Base-by-base conservation (phyloP, 2,113 vertebrate genomes). In the Gulo gulo region DNA sequence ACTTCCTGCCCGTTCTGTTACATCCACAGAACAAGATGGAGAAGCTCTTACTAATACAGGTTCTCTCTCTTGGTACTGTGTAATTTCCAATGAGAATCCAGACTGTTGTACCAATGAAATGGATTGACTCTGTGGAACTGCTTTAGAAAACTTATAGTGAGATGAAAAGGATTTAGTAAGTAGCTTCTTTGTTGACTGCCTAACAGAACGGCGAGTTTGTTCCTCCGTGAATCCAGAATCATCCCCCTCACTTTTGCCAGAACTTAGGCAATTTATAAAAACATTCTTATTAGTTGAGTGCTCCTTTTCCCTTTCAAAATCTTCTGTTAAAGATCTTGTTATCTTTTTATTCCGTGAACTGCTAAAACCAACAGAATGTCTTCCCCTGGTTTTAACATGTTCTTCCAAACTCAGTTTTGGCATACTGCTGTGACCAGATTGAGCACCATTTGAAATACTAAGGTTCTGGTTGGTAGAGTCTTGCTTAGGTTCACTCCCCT, bases 231-330 rank as follows among this genome's bases (percentile, higher is more conserved):
- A 99, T 42, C 99, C 99, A 0, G 99, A 99, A 97, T 99, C 99
- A 7, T 99, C 99, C 0, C 99, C 99, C 83, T 99, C 99, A 14
- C 99, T 99, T 91, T 99, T 99, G 63, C 99, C 99, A 6, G 99
- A 99, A 98, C 99, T 99, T 96, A 99, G 99, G 97, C 99, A 99
- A 96, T 99, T 99, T 95, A 99, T 99, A 73, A 99, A 99, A 73
- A 99, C 99, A 26, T 99, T 99, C 84, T 99, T 99, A 97, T 99
- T 99, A 97, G 98, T 95, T 0, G 99, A 98, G 5, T 98, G 61
- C 24, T 99, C 99, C 94, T 99, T 99, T 50, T 98, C 99, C 97
- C 99, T 99, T 73, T 99, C 99, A 91, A 99, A 99, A 97, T 99
- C 99, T 0, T 99, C 99, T 0, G 99, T 99, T 98, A 99, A 98